phyloP scores from a whole-genome alignment of 1,140 invertebrate genomes.

The Zaprionus tsacasi region DNA sequence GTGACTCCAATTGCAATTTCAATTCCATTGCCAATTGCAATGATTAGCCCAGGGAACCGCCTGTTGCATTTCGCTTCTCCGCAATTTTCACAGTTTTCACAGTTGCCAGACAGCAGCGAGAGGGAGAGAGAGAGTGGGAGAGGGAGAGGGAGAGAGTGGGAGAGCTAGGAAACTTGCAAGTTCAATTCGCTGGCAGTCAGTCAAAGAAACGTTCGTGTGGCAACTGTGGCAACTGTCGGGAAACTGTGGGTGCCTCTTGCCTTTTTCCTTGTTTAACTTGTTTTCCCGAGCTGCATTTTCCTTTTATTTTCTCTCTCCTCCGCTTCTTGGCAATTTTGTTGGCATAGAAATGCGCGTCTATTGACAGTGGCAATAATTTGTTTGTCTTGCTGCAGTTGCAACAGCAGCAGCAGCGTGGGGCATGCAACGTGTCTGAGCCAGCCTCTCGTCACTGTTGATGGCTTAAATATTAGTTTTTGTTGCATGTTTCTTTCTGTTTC shows the following conservation, averaged over 20 bases:
- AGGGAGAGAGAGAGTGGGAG: constrained; percentile 9
- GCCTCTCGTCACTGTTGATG: constrained; percentile 54
- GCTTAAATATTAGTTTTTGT: constrained; percentile 75
- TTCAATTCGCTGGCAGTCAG: constrained; percentile 53
- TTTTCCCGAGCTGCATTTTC: constrained; percentile 11
- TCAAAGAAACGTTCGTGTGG: constrained; percentile 36
- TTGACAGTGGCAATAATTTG: constrained; percentile 80
- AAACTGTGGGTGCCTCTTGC: constrained; percentile 68
- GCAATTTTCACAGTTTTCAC: constrained; percentile 71
- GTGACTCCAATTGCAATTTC: constrained; percentile 51
- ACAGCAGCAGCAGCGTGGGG: constrained; percentile 26
- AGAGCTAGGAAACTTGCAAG: constrained; percentile 46
- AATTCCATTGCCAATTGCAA: constrained; percentile 48
- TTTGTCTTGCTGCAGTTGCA: constrained; percentile 67
- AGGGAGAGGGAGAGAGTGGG: constrained; percentile 7
- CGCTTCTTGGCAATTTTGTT: constrained; percentile 52
- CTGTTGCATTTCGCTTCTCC: constrained; percentile 45
- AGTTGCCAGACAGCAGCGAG: constrained; percentile 33
- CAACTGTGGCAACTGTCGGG: constrained; percentile 33
- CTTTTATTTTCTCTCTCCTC: not conserved
- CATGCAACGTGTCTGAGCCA: constrained; percentile 9
- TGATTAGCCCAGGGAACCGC: constrained; percentile 57
- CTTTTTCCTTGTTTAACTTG: constrained; percentile 27
- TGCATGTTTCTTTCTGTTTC: constrained; percentile 38
- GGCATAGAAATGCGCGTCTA: constrained; percentile 71